Evolutionary conservation across 2,888 invertebrate species (phyloP).

Genomic region (Augochlorella aurata): DNA sequence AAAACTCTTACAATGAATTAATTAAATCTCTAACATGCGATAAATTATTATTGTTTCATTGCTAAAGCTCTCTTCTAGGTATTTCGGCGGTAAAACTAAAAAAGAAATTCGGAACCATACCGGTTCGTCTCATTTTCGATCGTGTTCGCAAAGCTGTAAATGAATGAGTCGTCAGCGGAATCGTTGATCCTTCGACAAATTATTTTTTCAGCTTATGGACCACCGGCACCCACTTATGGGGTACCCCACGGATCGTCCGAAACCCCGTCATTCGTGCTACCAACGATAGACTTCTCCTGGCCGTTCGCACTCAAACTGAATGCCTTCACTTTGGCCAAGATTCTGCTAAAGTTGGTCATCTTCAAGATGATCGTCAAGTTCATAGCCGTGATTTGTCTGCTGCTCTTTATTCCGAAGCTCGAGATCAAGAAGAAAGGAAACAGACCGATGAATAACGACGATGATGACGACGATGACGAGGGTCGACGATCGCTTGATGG

Average conservation of each 20-base stretch:
- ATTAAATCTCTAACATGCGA: too few species aligned
- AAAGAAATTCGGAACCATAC: too few species aligned
- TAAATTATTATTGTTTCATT: too few species aligned
- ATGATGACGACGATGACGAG: constrained; percentile 51
- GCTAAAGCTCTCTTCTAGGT: too few species aligned
- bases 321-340: constrained; percentile 88
- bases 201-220: constrained; percentile 79
- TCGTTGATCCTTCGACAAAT: neutral
- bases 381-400: constrained; percentile 88
- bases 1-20: too few species aligned
- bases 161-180: neutral
- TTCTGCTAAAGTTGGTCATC: constrained; percentile 89
- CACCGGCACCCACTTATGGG: constrained; percentile 75
- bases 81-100: too few species aligned
- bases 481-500: constrained; percentile 53
- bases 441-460: constrained; percentile 77
- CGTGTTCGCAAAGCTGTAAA: neutral
- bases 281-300: constrained; percentile 84
- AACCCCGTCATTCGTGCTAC: constrained; percentile 57
- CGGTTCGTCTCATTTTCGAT: neutral
- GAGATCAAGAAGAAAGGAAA: constrained; percentile 77
- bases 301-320: constrained; percentile 87
- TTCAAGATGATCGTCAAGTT: constrained; percentile 93
- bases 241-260: constrained; percentile 85
- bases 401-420: constrained; percentile 89